Evolutionary conservation across 2,797 vertebrate genomes (phyloP).

Genomic region (Aldrovandia affinis): DNA sequence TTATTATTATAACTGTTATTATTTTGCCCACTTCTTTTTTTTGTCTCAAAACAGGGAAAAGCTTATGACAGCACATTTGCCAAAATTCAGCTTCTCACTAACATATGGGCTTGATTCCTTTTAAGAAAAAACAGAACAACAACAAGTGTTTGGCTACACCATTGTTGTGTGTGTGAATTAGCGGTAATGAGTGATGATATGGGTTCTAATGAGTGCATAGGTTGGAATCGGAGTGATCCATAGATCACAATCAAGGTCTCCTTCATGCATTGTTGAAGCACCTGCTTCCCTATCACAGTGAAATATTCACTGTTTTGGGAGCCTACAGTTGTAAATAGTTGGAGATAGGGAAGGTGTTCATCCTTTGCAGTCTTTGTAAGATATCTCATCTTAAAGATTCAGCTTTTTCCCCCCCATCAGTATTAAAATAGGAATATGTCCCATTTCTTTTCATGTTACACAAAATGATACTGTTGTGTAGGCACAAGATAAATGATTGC

Average conservation of each 20-base stretch:
- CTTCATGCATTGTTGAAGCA: neutral
- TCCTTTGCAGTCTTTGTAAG: neutral
- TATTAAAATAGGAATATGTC: neutral
- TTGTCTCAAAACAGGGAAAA: neutral
- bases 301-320: neutral
- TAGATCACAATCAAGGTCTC: neutral
- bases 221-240: neutral
- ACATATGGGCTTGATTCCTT: neutral
- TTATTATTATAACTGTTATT: too few species aligned
- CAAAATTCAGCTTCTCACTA: neutral
- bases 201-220: neutral
- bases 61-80: neutral
- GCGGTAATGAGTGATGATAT: neutral
- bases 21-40: neutral
- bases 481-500: neutral
- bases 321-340: neutral
- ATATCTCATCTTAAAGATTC: neutral
- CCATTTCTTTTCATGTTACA: neutral
- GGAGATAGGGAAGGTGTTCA: neutral
- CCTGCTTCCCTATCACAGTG: neutral
- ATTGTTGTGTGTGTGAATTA: neutral
- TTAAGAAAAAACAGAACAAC: neutral
- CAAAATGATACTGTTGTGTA: neutral
- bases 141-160: neutral
- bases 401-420: neutral